These are phyloP conservation scores for Denticeps clupeoides DNA, from an alignment of 2,797 vertebrate genomes.

Conservation along the genomic window DNA sequence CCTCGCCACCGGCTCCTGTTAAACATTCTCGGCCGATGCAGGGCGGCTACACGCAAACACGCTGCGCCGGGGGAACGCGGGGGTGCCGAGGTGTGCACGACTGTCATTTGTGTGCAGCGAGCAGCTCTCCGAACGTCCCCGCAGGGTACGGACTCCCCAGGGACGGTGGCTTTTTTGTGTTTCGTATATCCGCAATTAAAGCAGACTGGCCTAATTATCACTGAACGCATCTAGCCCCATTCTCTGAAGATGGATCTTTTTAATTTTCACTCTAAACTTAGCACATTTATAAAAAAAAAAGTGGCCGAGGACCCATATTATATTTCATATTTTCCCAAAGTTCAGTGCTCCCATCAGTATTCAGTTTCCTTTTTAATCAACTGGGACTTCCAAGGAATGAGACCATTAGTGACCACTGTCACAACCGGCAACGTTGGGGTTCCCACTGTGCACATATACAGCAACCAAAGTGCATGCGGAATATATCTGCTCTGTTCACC, in stretches of 20 bases:
- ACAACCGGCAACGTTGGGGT: too few species aligned
- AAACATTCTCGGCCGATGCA: too few species aligned
- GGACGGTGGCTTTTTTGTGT: slow-evolving; percentile 24
- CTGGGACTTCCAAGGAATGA: too few species aligned
- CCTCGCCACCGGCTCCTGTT: neutral
- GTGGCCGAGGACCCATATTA: neutral
- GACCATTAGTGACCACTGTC: too few species aligned
- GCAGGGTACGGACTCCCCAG: slow-evolving; percentile 29
- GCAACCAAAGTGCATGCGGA: too few species aligned
- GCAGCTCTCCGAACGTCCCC: slow-evolving; percentile 25
- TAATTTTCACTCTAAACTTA: slow-evolving; percentile 23
- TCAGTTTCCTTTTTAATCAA: too few species aligned
- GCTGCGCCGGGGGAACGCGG: neutral
- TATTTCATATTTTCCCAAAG: too few species aligned
- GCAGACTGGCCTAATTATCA: slow-evolving; percentile 40
- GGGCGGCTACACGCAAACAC: too few species aligned
- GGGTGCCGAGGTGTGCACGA: neutral
- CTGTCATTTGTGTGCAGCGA: neutral
- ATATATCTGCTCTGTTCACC: too few species aligned
- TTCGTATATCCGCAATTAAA: slow-evolving; percentile 34
- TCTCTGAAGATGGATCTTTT: slow-evolving; percentile 14
- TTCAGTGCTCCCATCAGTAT: too few species aligned
- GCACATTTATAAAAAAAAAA: slow-evolving; percentile 7
- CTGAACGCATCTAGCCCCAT: slow-evolving; percentile 9
- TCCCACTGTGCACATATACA: too few species aligned